These are phyloP conservation scores for Tetragnatha montana DNA, from an alignment of 2,888 invertebrate species.

Conservation along the genomic window DNA sequence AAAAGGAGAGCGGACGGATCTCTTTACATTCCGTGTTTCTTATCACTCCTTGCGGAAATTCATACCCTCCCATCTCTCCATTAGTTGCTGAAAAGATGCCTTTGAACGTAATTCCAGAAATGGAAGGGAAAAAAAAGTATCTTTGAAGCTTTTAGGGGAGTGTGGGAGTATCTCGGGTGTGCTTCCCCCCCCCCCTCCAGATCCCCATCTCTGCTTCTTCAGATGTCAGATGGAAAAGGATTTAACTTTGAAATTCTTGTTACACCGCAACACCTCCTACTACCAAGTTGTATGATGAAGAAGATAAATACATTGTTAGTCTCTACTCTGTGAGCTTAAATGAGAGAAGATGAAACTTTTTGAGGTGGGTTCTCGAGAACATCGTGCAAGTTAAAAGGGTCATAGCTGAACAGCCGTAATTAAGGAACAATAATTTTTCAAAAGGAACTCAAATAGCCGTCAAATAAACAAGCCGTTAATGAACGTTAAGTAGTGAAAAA, in stretches of 20 bases:
- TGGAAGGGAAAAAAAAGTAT: constrained; percentile 1
- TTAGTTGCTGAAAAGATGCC: constrained; percentile 1
- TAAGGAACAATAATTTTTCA: too few species aligned
- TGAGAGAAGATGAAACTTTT: too few species aligned
- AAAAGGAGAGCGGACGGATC: background rate
- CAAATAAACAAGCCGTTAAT: too few species aligned
- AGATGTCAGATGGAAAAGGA: background rate
- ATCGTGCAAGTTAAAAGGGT: too few species aligned
- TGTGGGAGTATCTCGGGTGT: background rate
- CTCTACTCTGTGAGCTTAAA: too few species aligned
- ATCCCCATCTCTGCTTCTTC: background rate
- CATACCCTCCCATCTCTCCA: background rate
- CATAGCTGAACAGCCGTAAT: too few species aligned
- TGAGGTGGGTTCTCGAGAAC: too few species aligned
- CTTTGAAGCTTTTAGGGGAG: background rate
- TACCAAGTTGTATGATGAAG: too few species aligned
- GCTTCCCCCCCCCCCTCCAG: background rate
- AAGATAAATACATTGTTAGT: too few species aligned
- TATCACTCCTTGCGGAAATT: background rate
- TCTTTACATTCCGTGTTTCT: background rate
- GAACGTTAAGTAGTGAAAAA: too few species aligned
- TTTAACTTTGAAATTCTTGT: constrained; percentile 14
- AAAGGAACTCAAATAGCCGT: too few species aligned
- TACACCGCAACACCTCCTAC: background rate
- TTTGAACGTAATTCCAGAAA: constrained; percentile 4